phyloP scores from a whole-genome alignment of 2,113 vertebrate genomes.

The Oreochromis spilurus region DNA sequence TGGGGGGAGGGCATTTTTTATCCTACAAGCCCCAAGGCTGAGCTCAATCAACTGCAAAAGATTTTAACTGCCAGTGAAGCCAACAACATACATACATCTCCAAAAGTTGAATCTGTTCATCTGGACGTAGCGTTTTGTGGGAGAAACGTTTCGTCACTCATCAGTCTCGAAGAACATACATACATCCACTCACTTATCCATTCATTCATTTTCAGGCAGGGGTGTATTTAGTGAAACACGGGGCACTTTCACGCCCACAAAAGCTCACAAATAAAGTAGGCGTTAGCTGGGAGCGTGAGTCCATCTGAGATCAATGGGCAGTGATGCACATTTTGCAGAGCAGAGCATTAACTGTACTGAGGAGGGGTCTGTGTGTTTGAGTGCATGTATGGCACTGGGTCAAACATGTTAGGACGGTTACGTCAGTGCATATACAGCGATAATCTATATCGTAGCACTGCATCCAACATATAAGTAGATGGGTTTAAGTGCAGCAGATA shows the following conservation, averaged over 20 bases:
- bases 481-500: neutral
- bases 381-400: conserved; percentile 18
- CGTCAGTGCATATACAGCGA: neutral
- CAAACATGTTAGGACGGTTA: conserved; percentile 39
- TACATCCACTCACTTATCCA: neutral
- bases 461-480: neutral
- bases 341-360: conserved; percentile 3
- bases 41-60: neutral
- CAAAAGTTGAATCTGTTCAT: too few species aligned
- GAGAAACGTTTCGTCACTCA: too few species aligned
- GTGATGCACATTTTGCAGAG: conserved; percentile 10
- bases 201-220: neutral
- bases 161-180: too few species aligned
- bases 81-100: neutral
- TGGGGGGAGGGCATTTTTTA: neutral
- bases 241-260: neutral
- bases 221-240: neutral
- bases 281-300: neutral
- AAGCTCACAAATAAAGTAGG: neutral
- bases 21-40: neutral
- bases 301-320: conserved; percentile 1
- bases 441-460: neutral
- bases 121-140: too few species aligned
- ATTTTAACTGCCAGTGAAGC: neutral
- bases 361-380: neutral